Base-by-base conservation (phyloP, 1,140 invertebrate species). In the Homarus americanus region DNA sequence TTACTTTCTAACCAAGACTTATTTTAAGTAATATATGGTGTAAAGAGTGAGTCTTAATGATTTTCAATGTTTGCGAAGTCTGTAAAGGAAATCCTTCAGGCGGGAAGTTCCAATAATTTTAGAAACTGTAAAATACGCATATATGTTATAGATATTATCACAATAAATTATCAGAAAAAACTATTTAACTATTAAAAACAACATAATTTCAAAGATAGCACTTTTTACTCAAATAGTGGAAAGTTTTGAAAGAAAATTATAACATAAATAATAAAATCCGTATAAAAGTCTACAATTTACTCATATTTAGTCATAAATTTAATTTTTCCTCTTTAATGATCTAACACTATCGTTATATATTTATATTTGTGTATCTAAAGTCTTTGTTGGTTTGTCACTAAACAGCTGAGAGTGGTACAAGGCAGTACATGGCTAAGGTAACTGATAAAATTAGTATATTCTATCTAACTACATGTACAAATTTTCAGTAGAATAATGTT, bases 361-460 rank as follows among this genome's bases (percentile, higher is more conserved):
- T 32, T 10, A 69, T 38, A 66, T 79, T 24, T 20, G 1, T 83
- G 20, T 83, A 7, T 78, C 20, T 10, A 44, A 58, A 49, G 28
- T 15, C 10, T 69, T 63, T 63, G 20, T 17, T 69, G 28, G 69
- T 38, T 24, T 63, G 44, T 20, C 9, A 49, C 24, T 69, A 82
- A 90, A 90, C 87, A 90, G 87, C 87, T 90, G 87, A 90, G 34
- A 32, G 44, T 83, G 83, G 63, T 63, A 20, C 32, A 66, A 80
- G 53, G 41, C 20, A 28, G 3, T 32, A 66, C 28, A 41, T 78
- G 87, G 72, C 87, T n/a, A 90, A 78, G 63, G 80, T 84, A 90
- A 15, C 73, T 58, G 87, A 88, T 41, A 88, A 88, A n/a, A n/a
- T n/a, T n/a, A n/a, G n/a, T n/a, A n/a, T n/a, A n/a, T n/a, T n/a